A percentile compares a stretch with the other conserved stretches of the same genome.
phyloP scores from a whole-genome alignment of 1,140 invertebrate genomes.

The Protaetia brevitarsis region DNA sequence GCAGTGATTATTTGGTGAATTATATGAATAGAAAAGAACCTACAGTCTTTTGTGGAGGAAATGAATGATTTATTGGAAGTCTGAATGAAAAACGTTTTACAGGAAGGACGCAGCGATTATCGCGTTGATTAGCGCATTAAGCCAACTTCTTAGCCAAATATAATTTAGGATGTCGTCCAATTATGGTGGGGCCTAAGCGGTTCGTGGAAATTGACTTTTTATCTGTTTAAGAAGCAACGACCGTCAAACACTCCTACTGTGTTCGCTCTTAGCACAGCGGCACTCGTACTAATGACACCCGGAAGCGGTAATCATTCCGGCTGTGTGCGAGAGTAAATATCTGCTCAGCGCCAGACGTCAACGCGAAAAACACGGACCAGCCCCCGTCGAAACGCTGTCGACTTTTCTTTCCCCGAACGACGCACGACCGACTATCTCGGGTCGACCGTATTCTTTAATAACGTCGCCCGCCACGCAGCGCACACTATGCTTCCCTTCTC shows the following conservation, averaged over 20 bases:
- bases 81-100: no score
- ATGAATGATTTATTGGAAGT: no score
- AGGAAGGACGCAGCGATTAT: neutral
- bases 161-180: neutral
- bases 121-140: neutral
- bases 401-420: neutral
- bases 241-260: neutral
- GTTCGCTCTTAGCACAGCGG: constrained; percentile 2
- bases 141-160: neutral
- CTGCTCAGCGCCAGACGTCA: neutral
- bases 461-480: no score
- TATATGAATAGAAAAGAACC: no score
- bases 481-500: neutral
- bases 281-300: constrained; percentile 1
- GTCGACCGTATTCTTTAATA: neutral
- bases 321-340: neutral
- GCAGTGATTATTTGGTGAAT: no score
- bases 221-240: neutral
- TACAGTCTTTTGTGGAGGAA: no score
- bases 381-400: neutral
- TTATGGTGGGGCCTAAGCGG: neutral
- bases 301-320: constrained; percentile 13
- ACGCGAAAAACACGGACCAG: neutral
- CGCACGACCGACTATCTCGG: no score
- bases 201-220: constrained; percentile 15